Evolutionary conservation across 2,113 vertebrate genomes (phyloP), one percentile per base, ranked within the genome.

Genomic region (Romanogobio albipinnatus): DNA sequence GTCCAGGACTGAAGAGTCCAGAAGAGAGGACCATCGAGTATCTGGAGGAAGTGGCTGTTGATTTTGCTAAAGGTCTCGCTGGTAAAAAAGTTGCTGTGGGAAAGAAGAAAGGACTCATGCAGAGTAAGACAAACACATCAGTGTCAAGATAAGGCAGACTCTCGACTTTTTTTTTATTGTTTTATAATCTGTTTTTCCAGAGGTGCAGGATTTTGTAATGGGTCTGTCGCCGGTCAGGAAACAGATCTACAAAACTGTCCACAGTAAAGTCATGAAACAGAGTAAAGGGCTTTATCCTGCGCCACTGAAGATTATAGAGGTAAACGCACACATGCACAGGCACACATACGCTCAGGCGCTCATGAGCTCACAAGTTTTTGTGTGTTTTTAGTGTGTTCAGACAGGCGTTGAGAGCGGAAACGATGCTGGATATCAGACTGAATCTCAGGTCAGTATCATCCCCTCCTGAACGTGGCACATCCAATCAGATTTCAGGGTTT

Each of bases 281-380:
- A 96, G 96, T 84, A 97, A 96, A 93, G 96, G 96, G 3, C 95
- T 97, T 14, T 97, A 97, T 79, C 96, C 96, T 33, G 96, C 96
- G 13, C 96, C 96, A 0, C 89, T 96, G n/a, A 95, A 94, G 85
- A 96, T 97, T 88, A 96, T 97, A 17, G 95, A 97, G 93, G 96
- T 97, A 91, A 10, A 80, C 43, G 86, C 59, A 59, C 49, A 19
- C 64, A 64, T 39, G 64, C 45, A 70, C 17, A 11, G 19, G 17
- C 66, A 78, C 58, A 75, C 36, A 24, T 26, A 56, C 2, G 4
- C n/a, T 49, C 11, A 49, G 17, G 22, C n/a, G 19, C 8, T 58
- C 71, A 77, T n/a, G 33, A 64, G 58, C 24, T 51, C 39, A 56
- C 9, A 13, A 8, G 3, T 61, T 22, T 66, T 51, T 78, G 22